These are phyloP conservation scores for Enteromius radiatus DNA, from an alignment of 2,797 vertebrate species.

Conservation along the genomic window DNA sequence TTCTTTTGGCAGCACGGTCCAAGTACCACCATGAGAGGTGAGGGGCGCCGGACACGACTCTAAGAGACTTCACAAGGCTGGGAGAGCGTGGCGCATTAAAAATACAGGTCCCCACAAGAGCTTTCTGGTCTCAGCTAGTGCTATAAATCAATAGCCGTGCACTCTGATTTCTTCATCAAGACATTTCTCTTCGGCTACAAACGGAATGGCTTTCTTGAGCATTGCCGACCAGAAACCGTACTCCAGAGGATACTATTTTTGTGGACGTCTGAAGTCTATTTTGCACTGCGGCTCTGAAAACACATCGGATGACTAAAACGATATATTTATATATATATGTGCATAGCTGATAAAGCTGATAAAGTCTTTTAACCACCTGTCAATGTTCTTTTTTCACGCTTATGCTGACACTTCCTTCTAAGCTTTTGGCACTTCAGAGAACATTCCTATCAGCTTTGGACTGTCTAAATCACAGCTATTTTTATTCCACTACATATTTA, in stretches of 20 bases:
- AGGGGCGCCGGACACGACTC: conserved; percentile 40
- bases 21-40: conserved; percentile 32
- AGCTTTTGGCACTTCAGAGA: conserved; percentile 11
- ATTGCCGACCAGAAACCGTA: conserved; percentile 52
- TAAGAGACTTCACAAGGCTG: conserved; percentile 40
- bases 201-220: conserved; percentile 54
- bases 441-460: conserved; percentile 35
- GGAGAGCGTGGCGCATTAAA: conserved; percentile 65
- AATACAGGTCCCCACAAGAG: conserved; percentile 64
- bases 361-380: conserved; percentile 19
- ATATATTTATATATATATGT: not conserved
- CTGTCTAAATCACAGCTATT: conserved; percentile 25
- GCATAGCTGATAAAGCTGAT: conserved; percentile 3
- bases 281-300: conserved; percentile 10
- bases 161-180: conserved; percentile 68
- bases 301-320: not conserved
- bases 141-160: conserved; percentile 67
- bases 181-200: conserved; percentile 57
- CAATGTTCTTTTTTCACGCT: conserved; percentile 1
- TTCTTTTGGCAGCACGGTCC: conserved; percentile 64
- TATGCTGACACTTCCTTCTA: conserved; percentile 8
- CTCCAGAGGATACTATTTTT: conserved; percentile 68
- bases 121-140: conserved; percentile 42
- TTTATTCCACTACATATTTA: conserved; percentile 39
- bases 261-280: conserved; percentile 52